A percentile compares a stretch with the other conserved stretches of the same genome.
These are phyloP conservation scores for Theristus sp. DNA, from an alignment of 2,888 invertebrate genomes.

Conservation along the genomic window DNA sequence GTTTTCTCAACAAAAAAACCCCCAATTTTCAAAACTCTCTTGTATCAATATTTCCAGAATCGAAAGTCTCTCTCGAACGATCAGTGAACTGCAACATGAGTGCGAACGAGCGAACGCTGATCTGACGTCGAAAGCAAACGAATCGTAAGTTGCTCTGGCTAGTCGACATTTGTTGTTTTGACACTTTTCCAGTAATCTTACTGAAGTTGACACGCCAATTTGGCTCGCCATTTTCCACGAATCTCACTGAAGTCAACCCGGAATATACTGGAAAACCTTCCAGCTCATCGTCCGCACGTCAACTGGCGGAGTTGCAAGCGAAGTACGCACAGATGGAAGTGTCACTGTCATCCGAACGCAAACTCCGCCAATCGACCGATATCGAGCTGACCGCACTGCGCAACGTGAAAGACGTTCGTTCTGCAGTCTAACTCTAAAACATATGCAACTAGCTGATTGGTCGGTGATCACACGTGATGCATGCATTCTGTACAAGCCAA, in stretches of 20 bases:
- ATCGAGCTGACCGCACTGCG: not conserved
- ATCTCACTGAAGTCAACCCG: no score
- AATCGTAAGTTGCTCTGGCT: not conserved
- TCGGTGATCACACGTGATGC: no score
- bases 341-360: not conserved
- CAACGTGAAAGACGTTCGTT: not conserved
- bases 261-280: no score
- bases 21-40: no score
- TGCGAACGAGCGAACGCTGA: not conserved
- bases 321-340: not conserved
- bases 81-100: not conserved
- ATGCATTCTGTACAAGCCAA: no score
- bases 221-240: no score
- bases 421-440: not conserved
- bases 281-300: not conserved
- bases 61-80: not conserved
- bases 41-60: not conserved
- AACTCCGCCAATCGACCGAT: not conserved
- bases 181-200: no score
- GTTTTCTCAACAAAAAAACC: no score
- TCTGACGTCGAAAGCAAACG: not conserved
- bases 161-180: no score
- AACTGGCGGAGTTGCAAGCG: not conserved
- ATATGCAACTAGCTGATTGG: no score
- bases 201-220: no score